phyloP scores from a whole-genome alignment of 2,797 vertebrate genomes.

The Argya squamiceps region DNA sequence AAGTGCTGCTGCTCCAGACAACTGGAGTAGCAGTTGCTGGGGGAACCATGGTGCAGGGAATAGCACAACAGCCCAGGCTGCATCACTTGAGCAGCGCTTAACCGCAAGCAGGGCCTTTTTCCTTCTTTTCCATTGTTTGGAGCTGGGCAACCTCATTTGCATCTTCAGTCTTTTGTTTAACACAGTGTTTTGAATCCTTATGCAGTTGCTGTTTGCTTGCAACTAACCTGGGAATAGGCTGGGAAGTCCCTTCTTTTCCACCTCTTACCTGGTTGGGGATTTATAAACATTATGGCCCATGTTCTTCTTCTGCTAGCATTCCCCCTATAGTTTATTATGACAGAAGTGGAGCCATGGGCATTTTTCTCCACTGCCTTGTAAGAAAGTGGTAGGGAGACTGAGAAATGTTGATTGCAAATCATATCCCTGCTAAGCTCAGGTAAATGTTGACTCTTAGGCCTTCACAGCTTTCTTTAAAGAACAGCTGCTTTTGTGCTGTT shows the following conservation, averaged over 20 bases:
- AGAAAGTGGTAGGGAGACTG: not conserved
- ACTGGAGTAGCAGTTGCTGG: fast-evolving
- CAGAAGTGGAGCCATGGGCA: not conserved
- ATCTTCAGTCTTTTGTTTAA: not conserved
- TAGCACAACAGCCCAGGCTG: not conserved
- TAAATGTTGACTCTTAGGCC: not conserved
- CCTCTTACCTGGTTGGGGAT: not conserved
- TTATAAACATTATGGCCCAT: not conserved
- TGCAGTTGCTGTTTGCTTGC: not conserved
- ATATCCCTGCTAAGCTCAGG: not conserved
- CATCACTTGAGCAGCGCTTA: not conserved
- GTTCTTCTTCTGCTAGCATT: not conserved
- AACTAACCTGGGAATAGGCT: not conserved
- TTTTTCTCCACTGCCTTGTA: not conserved
- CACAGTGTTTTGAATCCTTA: not conserved
- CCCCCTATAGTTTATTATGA: not conserved
- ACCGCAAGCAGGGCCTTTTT: not conserved
- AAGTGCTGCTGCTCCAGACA: not conserved
- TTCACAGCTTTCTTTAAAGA: not conserved
- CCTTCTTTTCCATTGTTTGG: not conserved
- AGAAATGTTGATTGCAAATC: not conserved
- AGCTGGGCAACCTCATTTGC: not conserved
- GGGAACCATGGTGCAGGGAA: fast-evolving
- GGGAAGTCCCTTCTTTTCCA: not conserved
- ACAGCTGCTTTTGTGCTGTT: not conserved